Base-by-base conservation (phyloP, 2,888 invertebrate species). In the Orthonevra nobilis region DNA sequence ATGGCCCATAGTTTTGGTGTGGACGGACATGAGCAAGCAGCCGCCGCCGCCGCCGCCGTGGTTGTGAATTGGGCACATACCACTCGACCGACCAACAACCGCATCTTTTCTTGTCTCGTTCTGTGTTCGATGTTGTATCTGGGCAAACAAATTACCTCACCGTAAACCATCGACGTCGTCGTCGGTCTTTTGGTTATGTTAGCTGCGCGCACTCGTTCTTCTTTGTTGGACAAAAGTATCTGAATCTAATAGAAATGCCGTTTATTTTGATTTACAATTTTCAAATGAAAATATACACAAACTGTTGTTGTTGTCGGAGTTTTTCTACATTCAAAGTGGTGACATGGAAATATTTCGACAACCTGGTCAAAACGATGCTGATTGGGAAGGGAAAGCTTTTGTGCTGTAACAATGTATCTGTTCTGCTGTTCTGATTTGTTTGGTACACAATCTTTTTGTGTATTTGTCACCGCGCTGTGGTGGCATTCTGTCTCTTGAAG, bases 81-180 rank as follows among this genome's bases (percentile, higher is more conserved):
- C 68, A 74, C 68, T 66, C 56, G 34, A 50, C 48, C 42, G 60
- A 75, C 46, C 48, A 48, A 54, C 60, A 74, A 56, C 68, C 61
- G 70, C 69, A 75, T 58, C 75, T 58, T 58, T 72, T 30, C 44
- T 64, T 14, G 3, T 26, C 12, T 52, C 28, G 20, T 23, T 20
- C 17, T 30, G 26, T 48, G 30, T 28, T 23, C 23, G 3, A 23
- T 63, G 70, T 75, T 75, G 56, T 70, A 70, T 58, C 50, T 69
- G 58, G 58, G 63, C 63, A 75, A 75, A 75, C 75, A 75, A 75
- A 70, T 75, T 70, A 75, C 63, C 75, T 69, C 75, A 75, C 74
- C 54, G 60, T 48, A 54, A 72, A 56, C 50, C 48, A 54, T 64
- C 36, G 56, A 20, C 9, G 36, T 20, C 15, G n/a, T 56, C 28